Base-by-base conservation (phyloP, 2,113 vertebrate genomes). In the Scopus umbretta region DNA sequence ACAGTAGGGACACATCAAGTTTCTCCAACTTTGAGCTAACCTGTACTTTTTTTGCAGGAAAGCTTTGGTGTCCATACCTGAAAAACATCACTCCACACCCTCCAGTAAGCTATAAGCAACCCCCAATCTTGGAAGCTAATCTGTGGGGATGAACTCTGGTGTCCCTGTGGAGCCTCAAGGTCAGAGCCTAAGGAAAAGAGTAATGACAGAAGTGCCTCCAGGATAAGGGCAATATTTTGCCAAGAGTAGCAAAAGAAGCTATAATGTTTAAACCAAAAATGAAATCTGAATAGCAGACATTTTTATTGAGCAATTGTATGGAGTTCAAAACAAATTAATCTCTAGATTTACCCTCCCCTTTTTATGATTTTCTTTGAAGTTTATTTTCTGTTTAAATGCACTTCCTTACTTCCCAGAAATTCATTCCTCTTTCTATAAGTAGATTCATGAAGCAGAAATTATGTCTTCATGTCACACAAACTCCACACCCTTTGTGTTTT, bases 381-480 rank as follows among this genome's bases (percentile, higher is more conserved):
- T 92, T 91, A 63, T 92, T 95, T 93, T 94, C 75, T 90, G 36
- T 96, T 94, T 94, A 91, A 91, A 92, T 26, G 11, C 95, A 96
- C 89, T 88, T 96, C 91, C 88, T 97, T 97, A 91, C 91, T 82
- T 93, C 95, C 94, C 86, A 96, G 94, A 97, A 98, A 81, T 90
- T 49, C 50, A 95, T 98, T 97, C 96, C 96, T 96, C 97, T 97
- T 98, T 98, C 96, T 97, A 6, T 92, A 94, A 95, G 96, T 91
- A 92, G 92, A 71, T 86, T 90, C 30, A 66, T 63, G 75, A 95
- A 95, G 84, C 85, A 96, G 95, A 97, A 96, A 92, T 92, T 70
- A 81, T 52, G 79, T 81, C 63, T 88, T 88, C 30, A 43, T 91
- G 70, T 94, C 91, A 55, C 80, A 93, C 88, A 90, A 88, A 94